phyloP scores from a whole-genome alignment of 2,888 invertebrate species.

The Drosophila tanythrix region DNA sequence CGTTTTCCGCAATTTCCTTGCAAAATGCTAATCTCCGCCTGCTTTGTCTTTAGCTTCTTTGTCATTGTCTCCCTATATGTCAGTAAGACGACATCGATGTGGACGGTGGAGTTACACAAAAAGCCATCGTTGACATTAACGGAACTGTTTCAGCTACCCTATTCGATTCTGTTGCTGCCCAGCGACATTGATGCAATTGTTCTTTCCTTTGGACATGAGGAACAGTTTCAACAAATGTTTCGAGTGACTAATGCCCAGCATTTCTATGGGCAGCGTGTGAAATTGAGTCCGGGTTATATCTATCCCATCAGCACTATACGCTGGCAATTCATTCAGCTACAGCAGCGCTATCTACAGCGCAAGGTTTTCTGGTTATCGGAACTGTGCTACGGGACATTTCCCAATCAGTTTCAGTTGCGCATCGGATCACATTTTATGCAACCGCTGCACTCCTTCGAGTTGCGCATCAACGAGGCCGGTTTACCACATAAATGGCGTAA shows the following conservation, averaged over 20 bases:
- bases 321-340: constrained; percentile 63
- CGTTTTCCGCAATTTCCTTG: constrained; percentile 7
- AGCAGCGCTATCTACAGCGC: constrained; percentile 56
- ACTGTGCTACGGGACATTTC: constrained; percentile 65
- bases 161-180: constrained; percentile 43
- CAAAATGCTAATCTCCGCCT: background rate
- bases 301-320: constrained; percentile 65
- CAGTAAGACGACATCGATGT: constrained; percentile 53
- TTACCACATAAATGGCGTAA: constrained; percentile 43
- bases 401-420: constrained; percentile 66
- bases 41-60: constrained; percentile 38
- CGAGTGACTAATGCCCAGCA: background rate
- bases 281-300: constrained; percentile 50
- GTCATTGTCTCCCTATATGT: constrained; percentile 48
- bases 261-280: constrained; percentile 43
- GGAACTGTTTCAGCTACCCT: constrained; percentile 41
- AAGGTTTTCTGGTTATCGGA: constrained; percentile 67
- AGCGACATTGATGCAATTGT: constrained; percentile 47
- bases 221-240: constrained; percentile 41
- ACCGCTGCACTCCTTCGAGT: constrained; percentile 51
- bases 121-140: constrained; percentile 17
- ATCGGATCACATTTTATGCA: constrained; percentile 71
- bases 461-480: constrained; percentile 54
- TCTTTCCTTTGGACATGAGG: constrained; percentile 49
- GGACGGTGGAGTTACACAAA: constrained; percentile 39